phyloP scores from a whole-genome alignment of 2,113 vertebrate genomes.

The Hydrolagus affinis region DNA sequence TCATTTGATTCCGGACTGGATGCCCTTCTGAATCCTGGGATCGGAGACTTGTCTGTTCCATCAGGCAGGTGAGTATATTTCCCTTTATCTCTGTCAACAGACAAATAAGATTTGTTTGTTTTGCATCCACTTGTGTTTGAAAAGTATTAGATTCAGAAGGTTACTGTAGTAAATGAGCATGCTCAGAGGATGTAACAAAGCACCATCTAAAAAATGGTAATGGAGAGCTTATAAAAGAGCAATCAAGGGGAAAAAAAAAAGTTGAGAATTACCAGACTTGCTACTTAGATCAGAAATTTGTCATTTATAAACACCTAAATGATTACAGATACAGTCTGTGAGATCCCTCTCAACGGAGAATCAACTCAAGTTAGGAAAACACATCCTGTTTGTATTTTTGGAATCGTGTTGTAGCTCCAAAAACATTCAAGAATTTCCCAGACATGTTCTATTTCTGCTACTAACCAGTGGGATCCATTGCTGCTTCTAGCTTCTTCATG shows the following conservation, averaged over 20 bases:
- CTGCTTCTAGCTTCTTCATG: constrained; percentile 55
- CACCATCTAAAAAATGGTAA: neutral
- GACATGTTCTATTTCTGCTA: constrained; percentile 9
- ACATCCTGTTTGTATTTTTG: neutral
- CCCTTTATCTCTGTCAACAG: constrained; percentile 55
- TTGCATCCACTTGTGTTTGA: neutral
- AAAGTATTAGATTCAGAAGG: neutral
- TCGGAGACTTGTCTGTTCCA: constrained; percentile 74
- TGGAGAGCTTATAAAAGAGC: neutral
- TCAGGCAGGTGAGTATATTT: constrained; percentile 56
- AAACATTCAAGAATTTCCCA: neutral
- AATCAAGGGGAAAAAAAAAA: neutral
- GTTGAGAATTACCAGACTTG: neutral
- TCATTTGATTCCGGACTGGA: constrained; percentile 65
- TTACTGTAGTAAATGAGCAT: neutral
- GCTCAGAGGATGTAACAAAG: neutral
- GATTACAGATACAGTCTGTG: neutral
- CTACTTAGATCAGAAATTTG: neutral
- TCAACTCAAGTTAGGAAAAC: neutral
- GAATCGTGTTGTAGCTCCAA: no score
- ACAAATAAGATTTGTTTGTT: neutral
- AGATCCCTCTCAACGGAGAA: neutral
- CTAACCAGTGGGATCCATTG: constrained; percentile 61
- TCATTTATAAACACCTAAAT: neutral
- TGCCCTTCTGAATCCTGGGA: constrained; percentile 67